Evolutionary conservation across 2,113 vertebrate genomes (phyloP).

Genomic region (Mystacornis crossleyi): DNA sequence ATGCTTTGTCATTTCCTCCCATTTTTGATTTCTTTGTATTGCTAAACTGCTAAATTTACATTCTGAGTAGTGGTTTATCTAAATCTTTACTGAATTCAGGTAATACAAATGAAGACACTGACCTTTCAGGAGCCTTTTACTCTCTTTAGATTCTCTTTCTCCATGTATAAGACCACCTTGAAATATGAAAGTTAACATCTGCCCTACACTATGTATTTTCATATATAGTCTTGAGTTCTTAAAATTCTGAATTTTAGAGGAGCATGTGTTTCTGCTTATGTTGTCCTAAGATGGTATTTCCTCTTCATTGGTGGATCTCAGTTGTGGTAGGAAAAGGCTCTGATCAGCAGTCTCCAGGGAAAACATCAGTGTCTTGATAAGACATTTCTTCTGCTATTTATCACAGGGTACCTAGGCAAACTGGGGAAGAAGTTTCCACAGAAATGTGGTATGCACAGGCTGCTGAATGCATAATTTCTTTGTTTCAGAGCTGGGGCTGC

Average conservation of each 20-base stretch:
- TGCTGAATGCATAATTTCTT: background rate
- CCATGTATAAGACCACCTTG: background rate
- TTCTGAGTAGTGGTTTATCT: background rate
- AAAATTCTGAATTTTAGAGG: background rate
- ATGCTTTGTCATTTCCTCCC: background rate
- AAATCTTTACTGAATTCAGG: background rate
- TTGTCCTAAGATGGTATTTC: background rate
- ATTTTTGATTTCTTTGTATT: background rate
- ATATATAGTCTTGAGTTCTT: background rate
- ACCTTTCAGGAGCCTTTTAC: background rate
- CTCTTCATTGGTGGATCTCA: background rate
- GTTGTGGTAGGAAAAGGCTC: background rate
- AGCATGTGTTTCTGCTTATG: background rate
- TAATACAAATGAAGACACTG: background rate
- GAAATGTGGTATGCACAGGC: background rate
- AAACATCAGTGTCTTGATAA: background rate
- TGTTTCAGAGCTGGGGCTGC: background rate
- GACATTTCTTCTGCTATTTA: background rate
- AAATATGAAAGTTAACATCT: background rate
- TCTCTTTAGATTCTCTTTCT: background rate
- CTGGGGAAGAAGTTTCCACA: accelerated
- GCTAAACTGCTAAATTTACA: background rate
- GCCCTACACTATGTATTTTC: background rate
- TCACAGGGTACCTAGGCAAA: background rate
- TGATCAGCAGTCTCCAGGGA: background rate